Conservation (phyloP, 1,140 invertebrate species). For the Pseudomyrmex flavicornis region DNA sequence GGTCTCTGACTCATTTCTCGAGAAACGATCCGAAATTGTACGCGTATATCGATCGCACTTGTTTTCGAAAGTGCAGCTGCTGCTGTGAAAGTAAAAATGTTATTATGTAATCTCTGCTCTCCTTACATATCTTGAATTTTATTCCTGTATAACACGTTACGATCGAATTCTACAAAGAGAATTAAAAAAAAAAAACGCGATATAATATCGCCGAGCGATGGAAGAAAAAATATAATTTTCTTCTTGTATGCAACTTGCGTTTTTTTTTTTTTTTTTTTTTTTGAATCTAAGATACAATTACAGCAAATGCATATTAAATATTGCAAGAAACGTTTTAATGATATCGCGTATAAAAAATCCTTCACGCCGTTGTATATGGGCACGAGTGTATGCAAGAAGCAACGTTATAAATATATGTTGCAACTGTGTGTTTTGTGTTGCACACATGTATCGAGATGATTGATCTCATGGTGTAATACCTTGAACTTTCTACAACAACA, state of each 20-base stretch:
- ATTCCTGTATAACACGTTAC: too few species aligned
- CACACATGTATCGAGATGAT: background rate
- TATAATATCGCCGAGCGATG: too few species aligned
- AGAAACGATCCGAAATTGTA: background rate
- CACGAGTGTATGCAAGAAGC: background rate
- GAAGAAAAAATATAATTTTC: background rate
- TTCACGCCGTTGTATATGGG: background rate
- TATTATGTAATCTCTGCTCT: background rate
- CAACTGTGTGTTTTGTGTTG: background rate
- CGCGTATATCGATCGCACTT: background rate
- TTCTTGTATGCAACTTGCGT: background rate
- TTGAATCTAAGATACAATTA: background rate
- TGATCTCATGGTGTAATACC: background rate
- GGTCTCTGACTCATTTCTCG: background rate
- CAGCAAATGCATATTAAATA: background rate
- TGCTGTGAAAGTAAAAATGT: background rate
- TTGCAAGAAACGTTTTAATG: conserved; percentile 12
- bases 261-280: background rate
- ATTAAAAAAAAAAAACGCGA: background rate
- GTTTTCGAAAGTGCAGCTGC: background rate
- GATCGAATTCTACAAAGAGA: background rate
- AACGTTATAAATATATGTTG: conserved; percentile 1
- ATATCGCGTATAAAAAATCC: background rate
- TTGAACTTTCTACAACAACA: too few species aligned
- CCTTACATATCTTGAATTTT: background rate